Evolutionary conservation across 2,888 invertebrate species (phyloP).

Genomic region (Ceraclea dissimilis): DNA sequence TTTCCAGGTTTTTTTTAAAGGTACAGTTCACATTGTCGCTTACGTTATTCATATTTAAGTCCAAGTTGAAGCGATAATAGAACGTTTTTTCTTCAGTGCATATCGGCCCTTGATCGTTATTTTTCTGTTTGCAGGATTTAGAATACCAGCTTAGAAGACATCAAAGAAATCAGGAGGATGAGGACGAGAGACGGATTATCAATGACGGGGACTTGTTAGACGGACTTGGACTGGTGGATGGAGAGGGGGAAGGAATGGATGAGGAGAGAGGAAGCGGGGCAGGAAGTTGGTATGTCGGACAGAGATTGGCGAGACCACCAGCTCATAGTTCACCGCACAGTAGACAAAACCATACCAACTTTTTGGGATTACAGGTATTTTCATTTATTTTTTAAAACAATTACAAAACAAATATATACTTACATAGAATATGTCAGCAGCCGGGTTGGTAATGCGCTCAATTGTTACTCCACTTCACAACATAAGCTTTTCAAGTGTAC

Average conservation of each 20-base stretch:
- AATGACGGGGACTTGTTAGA: constrained; percentile 31
- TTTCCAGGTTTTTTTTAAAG: too few relatives aligned
- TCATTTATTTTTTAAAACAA: too few relatives aligned
- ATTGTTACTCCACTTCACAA: too few relatives aligned
- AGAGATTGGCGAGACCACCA: constrained; percentile 56
- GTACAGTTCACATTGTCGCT: too few relatives aligned
- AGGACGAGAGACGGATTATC: constrained; percentile 33
- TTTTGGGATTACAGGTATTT: constrained; percentile 50
- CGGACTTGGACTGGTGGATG: constrained; percentile 30
- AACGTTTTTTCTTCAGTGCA: too few relatives aligned
- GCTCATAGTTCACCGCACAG: constrained; percentile 51
- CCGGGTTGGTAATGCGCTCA: too few relatives aligned
- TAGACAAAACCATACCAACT: constrained; percentile 49
- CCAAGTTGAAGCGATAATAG: too few relatives aligned
- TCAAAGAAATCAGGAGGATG: constrained; percentile 49
- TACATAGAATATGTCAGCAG: too few relatives aligned
- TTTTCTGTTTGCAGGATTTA: constrained; percentile 47
- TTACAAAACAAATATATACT: too few relatives aligned
- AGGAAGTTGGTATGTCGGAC: constrained; percentile 71
- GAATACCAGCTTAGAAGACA: constrained; percentile 74
- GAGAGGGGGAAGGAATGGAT: constrained; percentile 28
- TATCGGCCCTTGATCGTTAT: too few relatives aligned
- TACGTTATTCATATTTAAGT: too few relatives aligned
- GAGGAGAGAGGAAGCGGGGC: constrained; percentile 38
- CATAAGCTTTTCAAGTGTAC: too few relatives aligned